phyloP scores from a whole-genome alignment of 2,797 vertebrate genomes.

The Phataginus tricuspis region DNA sequence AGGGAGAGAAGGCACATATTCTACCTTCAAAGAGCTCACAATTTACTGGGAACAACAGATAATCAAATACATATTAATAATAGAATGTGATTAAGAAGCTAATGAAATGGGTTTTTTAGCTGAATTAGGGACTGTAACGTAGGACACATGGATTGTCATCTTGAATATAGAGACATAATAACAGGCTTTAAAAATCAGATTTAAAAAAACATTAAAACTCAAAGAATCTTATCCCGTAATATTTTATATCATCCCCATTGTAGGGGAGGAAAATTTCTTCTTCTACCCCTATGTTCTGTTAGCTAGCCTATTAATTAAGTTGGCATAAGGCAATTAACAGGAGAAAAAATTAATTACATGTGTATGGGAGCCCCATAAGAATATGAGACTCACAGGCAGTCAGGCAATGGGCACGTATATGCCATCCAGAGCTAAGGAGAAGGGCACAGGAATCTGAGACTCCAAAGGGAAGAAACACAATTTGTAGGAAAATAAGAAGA shows the following conservation, averaged over 20 bases:
- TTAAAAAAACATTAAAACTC: slow-evolving; percentile 26
- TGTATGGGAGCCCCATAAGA: neutral
- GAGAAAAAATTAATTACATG: neutral
- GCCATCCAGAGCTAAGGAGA: neutral
- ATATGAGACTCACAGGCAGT: neutral
- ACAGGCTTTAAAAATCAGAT: neutral
- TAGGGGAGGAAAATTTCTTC: neutral
- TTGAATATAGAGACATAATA: neutral
- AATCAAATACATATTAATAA: neutral
- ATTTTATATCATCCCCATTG: neutral
- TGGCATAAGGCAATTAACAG: neutral
- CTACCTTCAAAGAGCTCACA: neutral
- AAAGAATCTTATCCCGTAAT: neutral
- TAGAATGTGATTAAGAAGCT: neutral
- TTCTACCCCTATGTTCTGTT: neutral
- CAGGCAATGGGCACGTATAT: neutral
- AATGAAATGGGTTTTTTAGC: neutral
- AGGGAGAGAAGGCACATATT: neutral
- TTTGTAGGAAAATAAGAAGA: neutral
- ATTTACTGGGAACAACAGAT: neutral
- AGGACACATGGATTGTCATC: neutral
- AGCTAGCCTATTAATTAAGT: neutral
- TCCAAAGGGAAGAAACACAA: neutral
- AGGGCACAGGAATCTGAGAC: neutral
- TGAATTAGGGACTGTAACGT: neutral